Percentiles rank a stretch among this genome's conserved stretches.
Conservation (phyloP, 2,888 invertebrate genomes). For the Leptarthrus brevirostris region DNA sequence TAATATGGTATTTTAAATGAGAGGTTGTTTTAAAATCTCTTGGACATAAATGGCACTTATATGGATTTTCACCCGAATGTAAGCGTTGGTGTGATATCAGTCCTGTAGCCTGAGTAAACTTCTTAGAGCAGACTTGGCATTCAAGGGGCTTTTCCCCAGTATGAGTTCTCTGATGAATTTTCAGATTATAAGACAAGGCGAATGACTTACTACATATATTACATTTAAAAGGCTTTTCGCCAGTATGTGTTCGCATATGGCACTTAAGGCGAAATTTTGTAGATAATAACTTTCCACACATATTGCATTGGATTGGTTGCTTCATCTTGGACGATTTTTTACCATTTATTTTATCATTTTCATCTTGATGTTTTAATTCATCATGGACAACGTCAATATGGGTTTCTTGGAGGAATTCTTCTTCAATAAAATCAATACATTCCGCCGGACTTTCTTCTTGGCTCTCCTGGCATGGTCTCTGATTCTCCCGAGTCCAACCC, state of each 20-base stretch:
- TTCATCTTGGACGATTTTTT: background rate
- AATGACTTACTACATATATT: slow-evolving; percentile 57
- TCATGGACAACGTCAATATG: too few relatives aligned
- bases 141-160: slow-evolving; percentile 58
- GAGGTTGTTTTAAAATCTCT: slow-evolving; percentile 57
- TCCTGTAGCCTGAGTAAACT: slow-evolving; percentile 57
- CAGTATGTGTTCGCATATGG: slow-evolving; percentile 57
- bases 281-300: slow-evolving; percentile 10
- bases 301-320: slow-evolving; percentile 23
- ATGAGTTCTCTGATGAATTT: slow-evolving; percentile 57
- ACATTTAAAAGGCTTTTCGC: slow-evolving; percentile 58
- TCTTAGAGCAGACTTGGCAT: slow-evolving; percentile 57
- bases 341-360: too few relatives aligned
- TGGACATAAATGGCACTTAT: slow-evolving; percentile 56
- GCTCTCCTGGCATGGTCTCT: background rate
- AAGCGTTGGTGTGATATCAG: slow-evolving; percentile 57
- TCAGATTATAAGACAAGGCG: slow-evolving; percentile 57
- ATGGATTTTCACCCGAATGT: slow-evolving; percentile 58
- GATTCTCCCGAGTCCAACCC: too few relatives aligned
- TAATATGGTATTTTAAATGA: slow-evolving; percentile 57
- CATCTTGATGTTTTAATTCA: too few relatives aligned
- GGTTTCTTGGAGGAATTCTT: too few relatives aligned
- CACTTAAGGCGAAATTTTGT: slow-evolving; percentile 55
- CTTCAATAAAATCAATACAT: background rate
- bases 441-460: background rate